phyloP scores from a whole-genome alignment of 1,140 invertebrate genomes.

The Penaeus japonicus region DNA sequence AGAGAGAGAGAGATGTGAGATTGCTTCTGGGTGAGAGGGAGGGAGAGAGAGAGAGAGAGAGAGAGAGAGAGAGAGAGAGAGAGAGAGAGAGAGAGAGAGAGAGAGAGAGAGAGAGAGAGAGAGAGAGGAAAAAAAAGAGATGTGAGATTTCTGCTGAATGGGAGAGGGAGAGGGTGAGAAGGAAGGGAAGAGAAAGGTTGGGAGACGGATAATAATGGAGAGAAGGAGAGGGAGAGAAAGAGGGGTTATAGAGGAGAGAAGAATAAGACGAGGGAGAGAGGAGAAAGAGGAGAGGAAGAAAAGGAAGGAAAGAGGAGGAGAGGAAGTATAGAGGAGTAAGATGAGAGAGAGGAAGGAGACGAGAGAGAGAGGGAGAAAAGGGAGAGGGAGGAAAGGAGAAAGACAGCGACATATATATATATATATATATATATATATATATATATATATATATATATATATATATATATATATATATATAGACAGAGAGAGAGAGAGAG shows the following conservation, averaged over 20 bases:
- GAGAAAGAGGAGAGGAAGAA: background rate
- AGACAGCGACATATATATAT: background rate
- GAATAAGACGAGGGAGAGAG: background rate
- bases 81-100: background rate
- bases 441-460: background rate
- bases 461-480: background rate
- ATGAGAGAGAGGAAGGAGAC: background rate
- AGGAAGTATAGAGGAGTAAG: too few species aligned
- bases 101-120: background rate
- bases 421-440: too few species aligned
- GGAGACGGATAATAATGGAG: background rate
- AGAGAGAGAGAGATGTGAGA: background rate
- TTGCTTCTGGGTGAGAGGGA: background rate
- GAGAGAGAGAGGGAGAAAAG: background rate
- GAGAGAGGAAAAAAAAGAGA: too few species aligned
- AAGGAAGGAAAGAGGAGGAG: too few species aligned
- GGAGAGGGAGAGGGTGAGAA: background rate
- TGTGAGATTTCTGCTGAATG: too few species aligned
- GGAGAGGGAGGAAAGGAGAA: background rate
- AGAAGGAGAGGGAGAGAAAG: too few species aligned
- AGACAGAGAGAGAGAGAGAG: too few species aligned
- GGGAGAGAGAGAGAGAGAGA: too few species aligned
- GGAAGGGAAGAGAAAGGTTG: background rate
- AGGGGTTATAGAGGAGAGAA: background rate
- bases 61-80: background rate